Evolutionary conservation across 2,888 invertebrate species (phyloP).

Genomic region (Eurois occulta): DNA sequence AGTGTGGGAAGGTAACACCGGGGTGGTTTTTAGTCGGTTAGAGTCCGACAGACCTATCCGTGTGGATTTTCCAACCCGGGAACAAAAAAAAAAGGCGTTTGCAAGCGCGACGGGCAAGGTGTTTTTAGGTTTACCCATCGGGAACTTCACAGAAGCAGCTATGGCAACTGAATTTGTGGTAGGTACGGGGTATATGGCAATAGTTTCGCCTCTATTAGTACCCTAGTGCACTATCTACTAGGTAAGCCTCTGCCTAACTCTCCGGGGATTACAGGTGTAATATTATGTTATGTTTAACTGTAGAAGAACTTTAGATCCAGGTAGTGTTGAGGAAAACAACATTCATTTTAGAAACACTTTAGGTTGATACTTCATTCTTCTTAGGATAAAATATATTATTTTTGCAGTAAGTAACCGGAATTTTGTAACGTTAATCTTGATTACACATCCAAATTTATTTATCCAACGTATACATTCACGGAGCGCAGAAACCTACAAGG

Average conservation of each 20-base stretch:
- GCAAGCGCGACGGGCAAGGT: not conserved
- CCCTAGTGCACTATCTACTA: not conserved
- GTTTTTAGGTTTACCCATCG: not conserved
- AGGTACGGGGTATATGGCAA: not conserved
- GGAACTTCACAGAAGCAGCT: not conserved
- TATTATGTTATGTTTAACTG: not conserved
- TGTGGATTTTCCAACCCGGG: no score
- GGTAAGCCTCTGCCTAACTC: not conserved
- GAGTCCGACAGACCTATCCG: no score
- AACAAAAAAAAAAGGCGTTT: no score
- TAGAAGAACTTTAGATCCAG: not conserved
- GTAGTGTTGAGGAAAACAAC: conserved; percentile 1
- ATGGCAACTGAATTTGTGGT: not conserved
- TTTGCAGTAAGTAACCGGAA: conserved; percentile 3
- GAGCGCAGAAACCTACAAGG: not conserved
- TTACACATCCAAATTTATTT: conserved; percentile 31
- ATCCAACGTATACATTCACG: not conserved
- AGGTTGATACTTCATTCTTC: not conserved
- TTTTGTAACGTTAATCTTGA: conserved; percentile 35
- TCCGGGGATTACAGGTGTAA: not conserved
- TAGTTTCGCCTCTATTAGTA: not conserved
- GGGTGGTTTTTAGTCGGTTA: no score
- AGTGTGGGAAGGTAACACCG: no score
- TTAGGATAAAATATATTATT: not conserved
- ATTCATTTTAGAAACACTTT: not conserved